These are phyloP conservation scores for Caenorhabditis sp. DNA, from an alignment of 2,888 invertebrate species.

Conservation along the genomic window DNA sequence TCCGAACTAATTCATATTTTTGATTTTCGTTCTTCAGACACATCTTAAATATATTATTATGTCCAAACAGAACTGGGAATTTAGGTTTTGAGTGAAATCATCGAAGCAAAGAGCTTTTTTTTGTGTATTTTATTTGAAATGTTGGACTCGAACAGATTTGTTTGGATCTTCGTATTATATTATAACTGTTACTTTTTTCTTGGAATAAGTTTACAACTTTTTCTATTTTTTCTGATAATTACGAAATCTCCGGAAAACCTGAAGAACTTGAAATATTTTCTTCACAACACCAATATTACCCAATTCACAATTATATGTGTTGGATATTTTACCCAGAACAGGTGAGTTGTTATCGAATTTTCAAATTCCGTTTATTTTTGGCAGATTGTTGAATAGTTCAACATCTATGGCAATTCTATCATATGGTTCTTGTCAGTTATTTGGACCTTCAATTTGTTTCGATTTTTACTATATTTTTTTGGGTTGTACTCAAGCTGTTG, in stretches of 20 bases:
- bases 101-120: no score
- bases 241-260: constrained; percentile 20
- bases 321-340: constrained; percentile 18
- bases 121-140: no score
- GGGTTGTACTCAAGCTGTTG: constrained; percentile 18
- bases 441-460: constrained; percentile 27
- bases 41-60: no score
- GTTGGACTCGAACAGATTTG: no score
- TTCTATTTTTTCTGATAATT: constrained; percentile 14
- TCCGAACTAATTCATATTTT: no score
- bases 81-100: no score
- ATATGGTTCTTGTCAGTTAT: constrained; percentile 20
- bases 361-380: background rate
- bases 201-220: constrained; percentile 14
- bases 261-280: constrained; percentile 18
- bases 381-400: constrained; percentile 19
- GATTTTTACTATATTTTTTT: constrained; percentile 17
- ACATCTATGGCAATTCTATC: constrained; percentile 30
- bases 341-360: constrained; percentile 1
- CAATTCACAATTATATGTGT: constrained; percentile 19
- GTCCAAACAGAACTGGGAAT: no score
- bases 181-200: constrained; percentile 23
- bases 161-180: constrained; percentile 18
- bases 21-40: no score
- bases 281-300: constrained; percentile 23